Conservation (phyloP, 2,113 vertebrate genomes). For the Festucalex cinctus region DNA sequence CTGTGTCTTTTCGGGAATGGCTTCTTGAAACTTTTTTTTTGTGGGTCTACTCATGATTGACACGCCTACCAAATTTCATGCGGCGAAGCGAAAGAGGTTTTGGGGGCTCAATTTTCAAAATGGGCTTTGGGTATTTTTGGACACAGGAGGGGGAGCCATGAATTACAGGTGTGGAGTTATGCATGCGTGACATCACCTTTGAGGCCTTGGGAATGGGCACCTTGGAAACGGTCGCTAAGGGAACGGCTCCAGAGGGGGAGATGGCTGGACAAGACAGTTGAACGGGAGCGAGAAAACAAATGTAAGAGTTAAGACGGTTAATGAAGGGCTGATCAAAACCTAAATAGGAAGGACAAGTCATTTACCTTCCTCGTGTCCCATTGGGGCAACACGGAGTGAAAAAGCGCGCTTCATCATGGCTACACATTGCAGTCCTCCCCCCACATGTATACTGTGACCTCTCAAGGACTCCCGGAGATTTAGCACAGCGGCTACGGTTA, state of each 20-base stretch:
- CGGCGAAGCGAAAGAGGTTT: neutral
- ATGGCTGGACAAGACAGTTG: slow-evolving; percentile 27
- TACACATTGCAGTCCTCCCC: slow-evolving; percentile 49
- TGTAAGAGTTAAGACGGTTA: slow-evolving; percentile 5
- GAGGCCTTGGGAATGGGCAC: slow-evolving; percentile 65
- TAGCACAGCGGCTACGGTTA: slow-evolving; percentile 51
- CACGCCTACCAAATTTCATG: neutral
- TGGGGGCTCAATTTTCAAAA: neutral
- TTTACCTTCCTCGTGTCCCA: neutral
- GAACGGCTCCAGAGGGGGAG: slow-evolving; percentile 59
- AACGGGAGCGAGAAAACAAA: neutral
- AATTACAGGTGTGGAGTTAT: slow-evolving; percentile 76
- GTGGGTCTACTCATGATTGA: neutral
- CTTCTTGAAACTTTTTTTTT: neutral
- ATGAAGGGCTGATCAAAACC: slow-evolving; percentile 22
- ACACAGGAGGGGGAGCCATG: slow-evolving; percentile 18
- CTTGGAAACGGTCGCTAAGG: slow-evolving; percentile 78
- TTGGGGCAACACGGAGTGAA: slow-evolving; percentile 21
- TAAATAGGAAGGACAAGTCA: neutral
- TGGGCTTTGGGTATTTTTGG: neutral
- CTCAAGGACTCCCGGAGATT: slow-evolving; percentile 61
- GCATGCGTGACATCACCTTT: slow-evolving; percentile 75
- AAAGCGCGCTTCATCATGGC: slow-evolving; percentile 46
- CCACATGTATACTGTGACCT: slow-evolving; percentile 51
- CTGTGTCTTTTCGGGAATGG: neutral